Evolutionary conservation across 2,888 invertebrate species (phyloP), one percentile per base, ranked within the genome.

Genomic region (Drosophila merina): DNA sequence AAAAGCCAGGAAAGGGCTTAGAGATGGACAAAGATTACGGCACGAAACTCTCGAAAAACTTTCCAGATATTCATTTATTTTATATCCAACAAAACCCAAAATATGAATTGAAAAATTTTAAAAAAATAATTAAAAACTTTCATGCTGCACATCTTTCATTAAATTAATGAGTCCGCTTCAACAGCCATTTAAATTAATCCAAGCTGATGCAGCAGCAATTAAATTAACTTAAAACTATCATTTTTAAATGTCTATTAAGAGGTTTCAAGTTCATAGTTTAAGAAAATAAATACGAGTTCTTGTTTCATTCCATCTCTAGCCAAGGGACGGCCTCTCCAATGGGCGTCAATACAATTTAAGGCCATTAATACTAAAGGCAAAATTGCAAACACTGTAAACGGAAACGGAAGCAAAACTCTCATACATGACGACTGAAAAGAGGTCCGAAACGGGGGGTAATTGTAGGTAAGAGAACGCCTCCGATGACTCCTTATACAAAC

Each of bases 371-470:
- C 79, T 70, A 79, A 76, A 81, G 82, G 77, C 79, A 70, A 86
- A 86, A 84, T 81, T 86, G 87, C 84, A 84, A 84, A 86, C 79
- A 86, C 76, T 86, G 85, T 82, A 82, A 86, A 77, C 85, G 84
- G 86, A 84, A 84, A 70, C 84, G 84, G 84, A 84, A 84, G 76
- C 87, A 84, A 76, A 81, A 75, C 78, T 74, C 74, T 70, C 70
- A 70, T 60, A 71, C 72, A 70, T 68, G 55, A 51, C 63, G 63
- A 57, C 57, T 57, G 59, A 57, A 55, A 57, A 47, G 50, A 57
- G 54, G 26, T 8, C 40, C 40, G n/a, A 25, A 14, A 26, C 14
- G 63, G 52, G 50, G 44, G 38, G 47, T 64, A 64, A 64, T 64
- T 45, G 63, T 47, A 66, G 56, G 55, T 56, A 51, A 44, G 25